Evolutionary conservation across 2,888 invertebrate species (phyloP).

Genomic region (Hipparchia semele): DNA sequence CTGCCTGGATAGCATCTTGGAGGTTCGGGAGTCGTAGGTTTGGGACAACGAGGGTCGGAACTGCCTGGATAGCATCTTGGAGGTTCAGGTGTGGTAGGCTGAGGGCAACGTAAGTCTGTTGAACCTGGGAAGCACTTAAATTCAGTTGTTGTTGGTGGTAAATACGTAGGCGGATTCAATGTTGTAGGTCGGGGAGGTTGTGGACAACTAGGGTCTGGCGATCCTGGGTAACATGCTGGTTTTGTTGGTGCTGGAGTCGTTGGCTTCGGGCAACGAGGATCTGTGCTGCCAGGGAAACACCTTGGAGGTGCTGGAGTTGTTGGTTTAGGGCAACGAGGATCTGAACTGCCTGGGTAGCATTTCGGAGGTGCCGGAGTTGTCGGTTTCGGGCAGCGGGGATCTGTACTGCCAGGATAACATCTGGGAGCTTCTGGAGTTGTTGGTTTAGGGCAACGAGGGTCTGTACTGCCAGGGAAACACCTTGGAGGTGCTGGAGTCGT

Average conservation of each 20-base stretch:
- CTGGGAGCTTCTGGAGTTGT: slow-evolving; percentile 43
- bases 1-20: slow-evolving; percentile 48
- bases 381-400: slow-evolving; percentile 52
- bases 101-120: slow-evolving; percentile 47
- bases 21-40: slow-evolving; percentile 48
- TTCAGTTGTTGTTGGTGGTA: slow-evolving; percentile 40
- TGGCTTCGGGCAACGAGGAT: slow-evolving; percentile 47
- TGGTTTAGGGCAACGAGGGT: slow-evolving; percentile 60
- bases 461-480: slow-evolving; percentile 61
- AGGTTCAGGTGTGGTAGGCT: slow-evolving; percentile 45
- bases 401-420: slow-evolving; percentile 53
- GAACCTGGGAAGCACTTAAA: slow-evolving; percentile 37
- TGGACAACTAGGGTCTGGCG: slow-evolving; percentile 52
- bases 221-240: slow-evolving; percentile 48
- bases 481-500: slow-evolving; percentile 49
- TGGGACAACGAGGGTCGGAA: slow-evolving; percentile 50
- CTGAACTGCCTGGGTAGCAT: slow-evolving; percentile 62
- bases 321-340: slow-evolving; percentile 60
- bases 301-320: slow-evolving; percentile 30
- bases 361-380: slow-evolving; percentile 49
- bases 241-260: slow-evolving; percentile 43
- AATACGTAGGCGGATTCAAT: slow-evolving; percentile 43
- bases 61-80: slow-evolving; percentile 48
- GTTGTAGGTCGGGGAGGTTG: slow-evolving; percentile 46
- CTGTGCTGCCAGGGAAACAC: slow-evolving; percentile 41